These are phyloP conservation scores for Daphoenositta chrysoptera DNA, from an alignment of 2,113 vertebrate genomes.

Conservation along the genomic window DNA sequence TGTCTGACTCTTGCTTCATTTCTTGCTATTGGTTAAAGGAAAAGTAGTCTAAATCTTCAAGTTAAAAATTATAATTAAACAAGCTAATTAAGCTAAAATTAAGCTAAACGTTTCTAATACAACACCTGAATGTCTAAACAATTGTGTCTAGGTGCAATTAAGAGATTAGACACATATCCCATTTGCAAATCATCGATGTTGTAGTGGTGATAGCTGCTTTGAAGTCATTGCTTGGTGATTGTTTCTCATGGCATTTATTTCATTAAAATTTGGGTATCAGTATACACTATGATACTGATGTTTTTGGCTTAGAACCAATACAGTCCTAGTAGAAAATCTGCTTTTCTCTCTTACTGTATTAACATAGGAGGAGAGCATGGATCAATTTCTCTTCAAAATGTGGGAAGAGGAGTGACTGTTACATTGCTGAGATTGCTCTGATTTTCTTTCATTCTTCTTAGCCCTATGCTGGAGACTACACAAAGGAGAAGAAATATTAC, in stretches of 20 bases:
- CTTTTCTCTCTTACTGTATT: neutral
- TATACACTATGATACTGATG: neutral
- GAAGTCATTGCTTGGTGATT: neutral
- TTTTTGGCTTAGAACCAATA: neutral
- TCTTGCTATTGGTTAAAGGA: neutral
- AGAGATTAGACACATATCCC: neutral
- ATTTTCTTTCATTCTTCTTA: neutral
- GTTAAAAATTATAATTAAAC: neutral
- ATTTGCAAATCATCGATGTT: neutral
- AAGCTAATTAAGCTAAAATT: neutral
- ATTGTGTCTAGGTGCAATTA: neutral
- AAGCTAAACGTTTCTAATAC: neutral
- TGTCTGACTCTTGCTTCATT: neutral
- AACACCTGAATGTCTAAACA: neutral
- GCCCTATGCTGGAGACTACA: neutral
- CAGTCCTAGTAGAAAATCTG: neutral
- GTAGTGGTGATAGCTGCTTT: neutral
- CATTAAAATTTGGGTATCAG: neutral
- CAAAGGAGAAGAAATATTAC: neutral
- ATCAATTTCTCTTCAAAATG: neutral
- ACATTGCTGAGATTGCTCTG: neutral
- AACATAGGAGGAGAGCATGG: neutral
- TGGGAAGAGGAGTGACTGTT: neutral
- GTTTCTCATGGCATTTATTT: neutral
- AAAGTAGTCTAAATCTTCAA: neutral